Evolutionary conservation across 1,140 invertebrate species (phyloP).

Genomic region (Zaprionus ghesquierei): DNA sequence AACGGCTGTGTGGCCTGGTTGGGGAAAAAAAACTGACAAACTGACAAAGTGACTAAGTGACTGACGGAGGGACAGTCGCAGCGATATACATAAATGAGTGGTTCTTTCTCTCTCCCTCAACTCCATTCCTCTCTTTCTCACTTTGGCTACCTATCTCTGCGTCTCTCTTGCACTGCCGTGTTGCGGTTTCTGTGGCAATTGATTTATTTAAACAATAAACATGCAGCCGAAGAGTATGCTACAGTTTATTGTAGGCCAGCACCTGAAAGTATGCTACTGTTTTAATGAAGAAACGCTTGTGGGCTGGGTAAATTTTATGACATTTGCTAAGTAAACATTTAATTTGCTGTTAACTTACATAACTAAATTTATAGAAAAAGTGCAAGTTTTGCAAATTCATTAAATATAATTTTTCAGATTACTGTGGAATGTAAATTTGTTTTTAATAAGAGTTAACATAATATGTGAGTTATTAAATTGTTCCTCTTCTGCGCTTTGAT

Average conservation of each 20-base stretch:
- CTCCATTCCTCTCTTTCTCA: background rate
- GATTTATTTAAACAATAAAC: slow-evolving; percentile 43
- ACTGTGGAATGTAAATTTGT: background rate
- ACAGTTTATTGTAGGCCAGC: slow-evolving; percentile 12
- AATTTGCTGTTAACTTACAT: background rate
- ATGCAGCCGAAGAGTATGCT: slow-evolving; percentile 12
- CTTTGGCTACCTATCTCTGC: background rate
- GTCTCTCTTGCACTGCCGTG: slow-evolving; percentile 6
- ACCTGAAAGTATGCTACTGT: slow-evolving; percentile 14
- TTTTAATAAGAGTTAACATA: background rate
- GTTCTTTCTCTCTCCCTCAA: background rate
- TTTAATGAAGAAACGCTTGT: background rate
- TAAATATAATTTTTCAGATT: background rate
- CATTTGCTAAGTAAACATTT: background rate
- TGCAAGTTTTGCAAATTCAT: too few relatives aligned
- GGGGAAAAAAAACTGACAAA: slow-evolving; percentile 18
- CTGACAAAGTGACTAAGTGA: slow-evolving; percentile 47
- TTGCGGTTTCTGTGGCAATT: slow-evolving; percentile 41
- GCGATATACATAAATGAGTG: slow-evolving; percentile 22
- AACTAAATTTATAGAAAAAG: too few relatives aligned
- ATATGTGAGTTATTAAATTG: too few relatives aligned
- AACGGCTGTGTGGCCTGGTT: slow-evolving; percentile 21
- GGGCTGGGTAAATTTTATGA: background rate
- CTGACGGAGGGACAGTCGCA: slow-evolving; percentile 50
- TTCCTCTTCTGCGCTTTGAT: too few relatives aligned